Conservation (phyloP, 2,888 invertebrate species). For the Stratiomys singularior region DNA sequence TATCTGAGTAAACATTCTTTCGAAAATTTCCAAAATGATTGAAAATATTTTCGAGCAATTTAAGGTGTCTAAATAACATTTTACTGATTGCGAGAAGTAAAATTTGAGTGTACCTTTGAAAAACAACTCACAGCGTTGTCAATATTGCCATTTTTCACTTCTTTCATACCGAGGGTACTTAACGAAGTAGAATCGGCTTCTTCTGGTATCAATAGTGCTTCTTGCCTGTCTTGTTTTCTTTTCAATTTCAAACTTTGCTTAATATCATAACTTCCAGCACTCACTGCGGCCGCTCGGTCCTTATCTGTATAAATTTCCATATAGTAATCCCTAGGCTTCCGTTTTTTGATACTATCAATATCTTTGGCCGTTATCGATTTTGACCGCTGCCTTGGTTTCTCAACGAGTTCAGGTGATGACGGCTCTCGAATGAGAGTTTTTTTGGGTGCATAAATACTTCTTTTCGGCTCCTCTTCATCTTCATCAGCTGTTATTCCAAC, state of each 20-base stretch:
- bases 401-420: constrained; percentile 54
- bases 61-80: no score
- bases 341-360: constrained; percentile 59
- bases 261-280: constrained; percentile 80
- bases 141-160: constrained; percentile 79
- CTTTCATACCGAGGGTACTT: constrained; percentile 79
- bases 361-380: constrained; percentile 56
- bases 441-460: constrained; percentile 48
- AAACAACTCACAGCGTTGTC: constrained; percentile 79
- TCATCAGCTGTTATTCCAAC: constrained; percentile 73
- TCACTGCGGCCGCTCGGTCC: constrained; percentile 89
- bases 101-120: no score
- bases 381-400: constrained; percentile 57
- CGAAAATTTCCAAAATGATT: no score
- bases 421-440: constrained; percentile 54
- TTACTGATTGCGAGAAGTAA: no score
- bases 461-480: constrained; percentile 64
- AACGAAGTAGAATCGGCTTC: constrained; percentile 82
- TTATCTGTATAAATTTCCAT: constrained; percentile 91
- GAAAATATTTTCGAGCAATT: no score
- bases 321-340: constrained; percentile 62
- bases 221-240: constrained; percentile 79
- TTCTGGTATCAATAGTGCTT: constrained; percentile 77
- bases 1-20: no score
- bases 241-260: constrained; percentile 85